Evolutionary conservation across 2,888 invertebrate species (phyloP).

Genomic region (Tenodera sinensis): DNA sequence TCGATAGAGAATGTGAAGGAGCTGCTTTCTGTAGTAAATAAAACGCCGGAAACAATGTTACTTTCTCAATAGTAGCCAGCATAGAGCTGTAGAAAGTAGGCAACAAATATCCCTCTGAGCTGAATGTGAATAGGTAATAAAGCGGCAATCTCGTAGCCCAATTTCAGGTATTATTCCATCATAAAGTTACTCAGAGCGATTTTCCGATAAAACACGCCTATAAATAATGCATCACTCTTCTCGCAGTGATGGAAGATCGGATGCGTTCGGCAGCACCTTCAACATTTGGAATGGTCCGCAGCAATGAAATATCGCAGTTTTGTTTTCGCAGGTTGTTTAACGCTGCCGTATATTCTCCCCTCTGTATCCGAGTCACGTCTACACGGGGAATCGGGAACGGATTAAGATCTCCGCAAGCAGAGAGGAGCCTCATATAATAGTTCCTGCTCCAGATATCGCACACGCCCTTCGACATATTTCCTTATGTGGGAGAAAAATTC

Average conservation of each 20-base stretch:
- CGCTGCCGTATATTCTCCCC: background rate
- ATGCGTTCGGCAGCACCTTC: background rate
- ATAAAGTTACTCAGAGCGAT: background rate
- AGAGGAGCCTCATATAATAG: background rate
- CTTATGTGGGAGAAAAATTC: background rate
- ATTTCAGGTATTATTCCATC: background rate
- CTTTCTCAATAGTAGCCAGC: too few species aligned
- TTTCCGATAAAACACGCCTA: background rate
- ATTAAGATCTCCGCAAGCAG: background rate
- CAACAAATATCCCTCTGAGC: background rate
- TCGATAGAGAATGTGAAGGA: too few species aligned
- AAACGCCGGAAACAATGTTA: too few species aligned
- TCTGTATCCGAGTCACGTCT: background rate
- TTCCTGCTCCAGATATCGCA: background rate
- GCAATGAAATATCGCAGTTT: background rate
- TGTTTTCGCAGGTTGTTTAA: background rate
- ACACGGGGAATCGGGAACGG: background rate
- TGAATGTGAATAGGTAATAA: background rate
- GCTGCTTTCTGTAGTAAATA: too few species aligned
- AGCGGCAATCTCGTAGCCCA: background rate
- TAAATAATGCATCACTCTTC: background rate
- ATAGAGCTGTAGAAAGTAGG: background rate
- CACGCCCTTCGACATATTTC: background rate
- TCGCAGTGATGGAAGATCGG: background rate
- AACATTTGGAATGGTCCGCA: background rate